Percentiles rank a stretch among this genome's conserved stretches.
phyloP scores from a whole-genome alignment of 2,113 vertebrate species.

The Monarcha castaneiventris region DNA sequence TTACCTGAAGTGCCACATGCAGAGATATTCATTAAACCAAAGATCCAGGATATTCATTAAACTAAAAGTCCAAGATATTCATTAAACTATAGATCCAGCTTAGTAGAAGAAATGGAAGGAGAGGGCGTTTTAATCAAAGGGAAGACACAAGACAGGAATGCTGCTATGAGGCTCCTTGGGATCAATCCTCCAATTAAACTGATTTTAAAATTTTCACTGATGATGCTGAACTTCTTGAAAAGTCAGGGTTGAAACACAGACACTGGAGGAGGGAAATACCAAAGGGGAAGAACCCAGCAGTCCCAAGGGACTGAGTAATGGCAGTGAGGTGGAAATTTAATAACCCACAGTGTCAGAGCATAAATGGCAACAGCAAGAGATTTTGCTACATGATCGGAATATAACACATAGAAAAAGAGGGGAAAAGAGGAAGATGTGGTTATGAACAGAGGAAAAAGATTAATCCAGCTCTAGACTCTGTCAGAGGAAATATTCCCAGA shows the following conservation, averaged over 20 bases:
- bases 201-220: background rate
- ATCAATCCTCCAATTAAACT: background rate
- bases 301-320: background rate
- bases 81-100: background rate
- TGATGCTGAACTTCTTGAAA: background rate
- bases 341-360: background rate
- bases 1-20: background rate
- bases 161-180: background rate
- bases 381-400: background rate
- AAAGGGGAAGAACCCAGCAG: background rate
- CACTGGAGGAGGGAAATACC: background rate
- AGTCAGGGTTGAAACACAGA: background rate
- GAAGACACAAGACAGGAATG: background rate
- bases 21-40: background rate
- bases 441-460: background rate
- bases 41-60: background rate
- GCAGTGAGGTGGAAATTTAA: background rate
- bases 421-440: background rate
- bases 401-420: background rate
- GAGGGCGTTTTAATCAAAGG: background rate
- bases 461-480: background rate
- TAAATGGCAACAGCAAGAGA: background rate
- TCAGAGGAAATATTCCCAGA: background rate
- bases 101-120: background rate
- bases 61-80: background rate